These are phyloP conservation scores for Aporrectodea caliginosa DNA, from an alignment of 1,140 invertebrate genomes.

Conservation along the genomic window DNA sequence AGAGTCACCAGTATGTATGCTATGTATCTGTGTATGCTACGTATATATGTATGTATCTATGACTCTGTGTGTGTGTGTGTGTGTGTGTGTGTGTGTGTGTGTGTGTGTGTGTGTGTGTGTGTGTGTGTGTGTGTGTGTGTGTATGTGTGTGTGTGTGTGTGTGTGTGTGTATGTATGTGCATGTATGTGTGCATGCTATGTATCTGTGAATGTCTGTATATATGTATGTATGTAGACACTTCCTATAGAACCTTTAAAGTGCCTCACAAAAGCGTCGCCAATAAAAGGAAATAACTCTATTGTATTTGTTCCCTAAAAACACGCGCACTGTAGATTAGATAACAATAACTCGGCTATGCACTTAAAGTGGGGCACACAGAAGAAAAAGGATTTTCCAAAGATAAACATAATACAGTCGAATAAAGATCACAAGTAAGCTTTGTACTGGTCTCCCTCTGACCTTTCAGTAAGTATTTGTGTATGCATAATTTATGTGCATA, in stretches of 20 bases:
- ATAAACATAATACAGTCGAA: too few relatives aligned
- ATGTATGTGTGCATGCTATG: background rate
- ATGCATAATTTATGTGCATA: background rate
- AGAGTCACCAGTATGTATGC: background rate
- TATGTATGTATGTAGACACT: background rate
- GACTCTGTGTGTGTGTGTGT: background rate
- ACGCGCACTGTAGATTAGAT: too few relatives aligned
- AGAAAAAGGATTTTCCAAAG: too few relatives aligned
- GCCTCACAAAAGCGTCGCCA: too few relatives aligned
- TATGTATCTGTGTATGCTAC: background rate
- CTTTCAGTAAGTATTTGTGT: too few relatives aligned
- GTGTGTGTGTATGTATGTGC: background rate
- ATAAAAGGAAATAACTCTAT: too few relatives aligned
- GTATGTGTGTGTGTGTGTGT: background rate
- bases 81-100: background rate
- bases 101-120: background rate
- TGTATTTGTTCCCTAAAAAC: too few relatives aligned
- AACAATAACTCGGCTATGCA: too few relatives aligned
- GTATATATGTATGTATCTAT: background rate
- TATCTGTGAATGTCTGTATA: background rate
- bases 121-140: background rate
- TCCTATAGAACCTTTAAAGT: too few relatives aligned
- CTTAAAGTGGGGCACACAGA: too few relatives aligned
- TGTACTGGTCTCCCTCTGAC: too few relatives aligned
- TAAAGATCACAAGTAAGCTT: too few relatives aligned